Base-by-base conservation (phyloP, 2,113 vertebrate genomes). In the Mesocricetus auratus region DNA sequence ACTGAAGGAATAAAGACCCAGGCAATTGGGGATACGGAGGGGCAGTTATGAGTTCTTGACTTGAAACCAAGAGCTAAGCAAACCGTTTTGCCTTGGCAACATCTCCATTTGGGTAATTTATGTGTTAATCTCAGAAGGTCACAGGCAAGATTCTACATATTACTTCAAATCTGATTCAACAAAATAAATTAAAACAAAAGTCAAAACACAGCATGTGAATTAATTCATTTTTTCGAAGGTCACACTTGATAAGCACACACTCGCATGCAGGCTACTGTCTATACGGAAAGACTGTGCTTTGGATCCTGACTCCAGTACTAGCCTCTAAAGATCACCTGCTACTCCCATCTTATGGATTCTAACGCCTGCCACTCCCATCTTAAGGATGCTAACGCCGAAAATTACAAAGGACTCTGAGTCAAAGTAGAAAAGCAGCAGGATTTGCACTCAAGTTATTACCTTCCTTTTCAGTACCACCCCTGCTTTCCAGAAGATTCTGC, bases 101-200 rank as follows among this genome's bases (percentile, higher is more conserved):
- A 89, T 66, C 22, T 39, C 91, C 36, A 71, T n/a, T n/a, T 79
- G 75, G 64, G 17, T 66, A 85, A 95, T 91, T 91, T 89, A 56
- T 71, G 21, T 56, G 91, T 82, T 68, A 82, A 91, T 78, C 56
- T 95, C 90, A 83, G 75, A 97, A 89, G 53, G 77, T 85, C 81
- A 82, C 66, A 95, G 47, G 39, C 71, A 92, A 95, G 81, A 82
- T 47, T 21, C 53, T 83, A 68, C 17, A 39, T 45, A 78, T 86
- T 90, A 81, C 66, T 96, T 96, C 89, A 91, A 96, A 93, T 86
- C 73, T 21, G 42, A 74, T 69, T 33, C 15, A 39, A 79, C 26
- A 77, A 92, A 92, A 68, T 36, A 95, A 90, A 93, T 79, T 39
- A 69, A 87, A 96, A 74, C 33, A 56, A 94, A 95, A 89, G 81